Evolutionary conservation across 2,888 invertebrate genomes (phyloP).

Genomic region (Exocentrus adspersus): DNA sequence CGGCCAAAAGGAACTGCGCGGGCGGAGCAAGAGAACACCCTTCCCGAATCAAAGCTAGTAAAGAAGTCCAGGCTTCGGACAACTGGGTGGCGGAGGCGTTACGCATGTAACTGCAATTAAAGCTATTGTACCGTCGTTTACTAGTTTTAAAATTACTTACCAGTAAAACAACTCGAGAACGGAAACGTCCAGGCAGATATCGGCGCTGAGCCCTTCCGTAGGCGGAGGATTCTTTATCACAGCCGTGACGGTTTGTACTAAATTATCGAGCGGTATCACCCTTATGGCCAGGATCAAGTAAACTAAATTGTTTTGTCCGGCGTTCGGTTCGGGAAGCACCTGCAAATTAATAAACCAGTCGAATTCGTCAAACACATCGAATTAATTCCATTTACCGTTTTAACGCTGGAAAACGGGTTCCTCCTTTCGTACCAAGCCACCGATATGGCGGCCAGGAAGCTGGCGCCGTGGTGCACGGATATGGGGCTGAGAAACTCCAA

Average conservation of each 20-base stretch:
- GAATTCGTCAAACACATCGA: not conserved
- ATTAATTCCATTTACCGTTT: constrained; percentile 58
- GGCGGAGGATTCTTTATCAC: constrained; percentile 82
- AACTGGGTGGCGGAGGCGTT: constrained; percentile 76
- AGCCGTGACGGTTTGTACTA: constrained; percentile 83
- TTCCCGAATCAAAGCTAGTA: constrained; percentile 80
- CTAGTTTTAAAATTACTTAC: constrained; percentile 46
- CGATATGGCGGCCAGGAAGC: constrained; percentile 84
- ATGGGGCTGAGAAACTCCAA: constrained; percentile 86
- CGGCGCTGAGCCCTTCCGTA: constrained; percentile 69
- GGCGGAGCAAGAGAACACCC: constrained; percentile 77
- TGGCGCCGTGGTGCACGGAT: constrained; percentile 82
- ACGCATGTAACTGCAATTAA: constrained; percentile 68
- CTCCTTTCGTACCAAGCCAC: constrained; percentile 86
- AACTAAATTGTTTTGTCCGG: constrained; percentile 79
- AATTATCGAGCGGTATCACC: constrained; percentile 84
- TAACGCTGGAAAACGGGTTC: constrained; percentile 64
- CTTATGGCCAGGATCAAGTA: constrained; percentile 82
- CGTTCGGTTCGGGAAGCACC: constrained; percentile 72
- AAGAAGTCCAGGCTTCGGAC: constrained; percentile 80
- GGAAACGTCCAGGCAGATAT: constrained; percentile 78
- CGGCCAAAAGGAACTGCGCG: constrained; percentile 81
- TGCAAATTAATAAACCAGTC: constrained; percentile 48
- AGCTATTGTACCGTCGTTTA: not conserved
- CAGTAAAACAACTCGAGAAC: constrained; percentile 84